phyloP scores from a whole-genome alignment of 2,888 invertebrate species.

The Scelioninae gen. 1 region DNA sequence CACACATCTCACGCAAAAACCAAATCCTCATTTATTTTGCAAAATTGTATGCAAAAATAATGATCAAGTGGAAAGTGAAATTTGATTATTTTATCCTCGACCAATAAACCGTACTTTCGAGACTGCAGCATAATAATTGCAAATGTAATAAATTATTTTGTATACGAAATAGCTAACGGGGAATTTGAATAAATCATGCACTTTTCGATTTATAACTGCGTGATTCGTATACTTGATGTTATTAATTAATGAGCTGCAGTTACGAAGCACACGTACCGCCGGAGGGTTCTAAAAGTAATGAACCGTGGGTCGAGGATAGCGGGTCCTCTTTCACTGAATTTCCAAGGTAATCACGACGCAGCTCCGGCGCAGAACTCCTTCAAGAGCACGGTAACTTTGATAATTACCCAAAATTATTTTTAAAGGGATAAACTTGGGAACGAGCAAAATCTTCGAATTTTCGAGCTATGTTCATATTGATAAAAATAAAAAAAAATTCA shows the following conservation, averaged over 20 bases:
- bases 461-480: background rate
- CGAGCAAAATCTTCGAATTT: conserved; percentile 27
- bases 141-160: conserved; percentile 22
- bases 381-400: conserved; percentile 53
- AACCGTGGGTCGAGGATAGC: conserved; percentile 52
- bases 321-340: conserved; percentile 64
- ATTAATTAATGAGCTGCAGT: conserved; percentile 60
- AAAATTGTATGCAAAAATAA: no score
- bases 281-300: conserved; percentile 58
- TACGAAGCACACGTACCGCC: conserved; percentile 43
- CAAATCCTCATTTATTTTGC: no score
- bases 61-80: no score
- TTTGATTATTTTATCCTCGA: background rate
- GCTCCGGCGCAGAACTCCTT: conserved; percentile 56
- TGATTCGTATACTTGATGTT: conserved; percentile 58
- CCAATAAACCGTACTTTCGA: background rate
- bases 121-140: background rate
- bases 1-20: no score
- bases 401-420: conserved; percentile 57
- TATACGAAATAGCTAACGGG: conserved; percentile 16
- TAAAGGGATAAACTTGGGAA: conserved; percentile 35
- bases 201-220: conserved; percentile 53
- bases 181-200: conserved; percentile 49
- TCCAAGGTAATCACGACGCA: conserved; percentile 54
- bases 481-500: no score